These are phyloP conservation scores for Pyrgus malvae DNA, from an alignment of 2,888 invertebrate genomes.

Conservation along the genomic window DNA sequence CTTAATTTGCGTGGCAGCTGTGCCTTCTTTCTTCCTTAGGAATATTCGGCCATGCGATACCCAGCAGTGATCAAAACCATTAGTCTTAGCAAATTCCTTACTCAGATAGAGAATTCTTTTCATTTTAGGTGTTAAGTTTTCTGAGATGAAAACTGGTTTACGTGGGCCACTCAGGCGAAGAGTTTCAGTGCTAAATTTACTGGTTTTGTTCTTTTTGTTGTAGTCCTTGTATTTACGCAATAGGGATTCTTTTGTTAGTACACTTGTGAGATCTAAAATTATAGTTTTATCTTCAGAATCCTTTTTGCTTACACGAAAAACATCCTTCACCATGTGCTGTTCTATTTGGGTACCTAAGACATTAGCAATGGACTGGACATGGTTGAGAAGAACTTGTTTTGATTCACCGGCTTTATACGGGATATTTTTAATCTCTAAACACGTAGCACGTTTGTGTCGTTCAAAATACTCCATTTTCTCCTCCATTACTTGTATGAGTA, in stretches of 20 bases:
- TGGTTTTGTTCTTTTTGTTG: not conserved
- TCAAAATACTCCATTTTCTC: not conserved
- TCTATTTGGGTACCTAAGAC: not conserved
- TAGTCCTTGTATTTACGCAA: not conserved
- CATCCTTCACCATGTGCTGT: not conserved
- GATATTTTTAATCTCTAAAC: conserved; percentile 10
- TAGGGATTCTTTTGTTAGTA: conserved; percentile 1
- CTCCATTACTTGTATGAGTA: not conserved
- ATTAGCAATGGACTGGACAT: not conserved
- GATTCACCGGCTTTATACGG: conserved; percentile 1
- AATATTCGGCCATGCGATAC: not conserved
- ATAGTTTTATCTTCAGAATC: not conserved
- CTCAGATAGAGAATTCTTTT: not conserved
- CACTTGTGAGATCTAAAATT: conserved; percentile 7
- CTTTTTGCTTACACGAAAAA: not conserved
- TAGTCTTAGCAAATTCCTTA: not conserved
- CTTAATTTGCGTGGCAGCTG: not conserved
- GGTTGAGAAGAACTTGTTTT: not conserved
- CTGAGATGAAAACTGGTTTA: not conserved
- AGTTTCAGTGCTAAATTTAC: not conserved
- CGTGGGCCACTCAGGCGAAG: not conserved
- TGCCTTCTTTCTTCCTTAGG: not conserved
- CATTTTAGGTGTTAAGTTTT: not conserved
- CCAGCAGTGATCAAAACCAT: not conserved
- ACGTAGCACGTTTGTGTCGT: conserved; percentile 5